These are phyloP conservation scores for Momotus momota DNA, from an alignment of 2,797 vertebrate species.

Conservation along the genomic window DNA sequence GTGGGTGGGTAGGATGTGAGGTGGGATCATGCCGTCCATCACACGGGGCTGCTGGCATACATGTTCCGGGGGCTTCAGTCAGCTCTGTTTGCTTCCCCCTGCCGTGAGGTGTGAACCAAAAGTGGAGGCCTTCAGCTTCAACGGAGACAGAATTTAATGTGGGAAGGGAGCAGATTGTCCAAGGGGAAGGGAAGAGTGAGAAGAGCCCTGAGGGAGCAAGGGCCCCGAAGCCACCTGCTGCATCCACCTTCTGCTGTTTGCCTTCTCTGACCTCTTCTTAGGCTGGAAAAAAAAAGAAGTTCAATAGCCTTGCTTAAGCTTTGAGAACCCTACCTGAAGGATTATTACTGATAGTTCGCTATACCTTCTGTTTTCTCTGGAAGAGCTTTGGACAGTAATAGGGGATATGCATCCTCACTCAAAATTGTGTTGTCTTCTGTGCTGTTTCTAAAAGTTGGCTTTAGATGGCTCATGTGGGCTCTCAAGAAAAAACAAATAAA, in stretches of 20 bases:
- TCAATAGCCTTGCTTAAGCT: background rate
- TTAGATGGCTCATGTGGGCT: background rate
- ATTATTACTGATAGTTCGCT: background rate
- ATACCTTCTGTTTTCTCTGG: background rate
- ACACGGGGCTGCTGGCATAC: rapidly evolving
- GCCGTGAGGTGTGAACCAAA: background rate
- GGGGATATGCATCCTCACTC: background rate
- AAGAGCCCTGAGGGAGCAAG: background rate
- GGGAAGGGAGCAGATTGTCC: background rate
- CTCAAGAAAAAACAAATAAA: background rate
- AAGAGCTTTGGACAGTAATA: background rate
- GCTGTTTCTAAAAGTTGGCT: background rate
- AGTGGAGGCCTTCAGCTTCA: background rate
- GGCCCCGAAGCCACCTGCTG: background rate
- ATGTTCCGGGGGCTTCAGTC: background rate
- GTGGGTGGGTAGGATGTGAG: background rate
- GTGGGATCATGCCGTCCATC: background rate
- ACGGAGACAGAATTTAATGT: rapidly evolving
- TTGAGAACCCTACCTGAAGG: background rate
- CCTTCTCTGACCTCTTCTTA: background rate
- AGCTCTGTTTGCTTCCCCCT: background rate
- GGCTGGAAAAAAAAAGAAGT: background rate
- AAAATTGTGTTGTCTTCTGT: background rate
- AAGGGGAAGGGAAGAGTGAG: background rate
- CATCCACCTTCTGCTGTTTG: background rate